These are phyloP conservation scores for Holotrichia oblita DNA, from an alignment of 1,140 invertebrate species.

Conservation along the genomic window DNA sequence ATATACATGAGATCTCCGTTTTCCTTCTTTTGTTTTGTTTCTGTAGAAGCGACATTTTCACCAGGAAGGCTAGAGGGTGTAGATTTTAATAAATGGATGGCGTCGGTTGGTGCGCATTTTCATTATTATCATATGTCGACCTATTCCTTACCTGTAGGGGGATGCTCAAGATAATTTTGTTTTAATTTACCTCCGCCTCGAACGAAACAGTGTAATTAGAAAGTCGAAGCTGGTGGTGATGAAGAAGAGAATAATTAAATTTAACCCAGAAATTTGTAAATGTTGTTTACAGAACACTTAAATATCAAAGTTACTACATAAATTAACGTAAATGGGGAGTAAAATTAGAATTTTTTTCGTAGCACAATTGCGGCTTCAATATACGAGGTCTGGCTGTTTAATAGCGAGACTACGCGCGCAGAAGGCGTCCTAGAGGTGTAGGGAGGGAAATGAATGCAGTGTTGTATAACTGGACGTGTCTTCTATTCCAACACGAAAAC, in stretches of 20 bases:
- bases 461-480: too few species aligned
- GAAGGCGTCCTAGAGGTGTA: too few species aligned
- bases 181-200: neutral
- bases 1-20: neutral
- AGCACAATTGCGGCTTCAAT: too few species aligned
- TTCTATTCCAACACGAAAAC: too few species aligned
- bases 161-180: neutral
- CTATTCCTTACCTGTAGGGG: neutral
- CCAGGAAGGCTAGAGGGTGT: neutral
- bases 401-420: too few species aligned
- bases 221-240: neutral
- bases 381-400: too few species aligned
- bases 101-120: neutral
- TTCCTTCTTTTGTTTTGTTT: constrained; percentile 7
- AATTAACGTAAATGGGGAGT: neutral
- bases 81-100: neutral
- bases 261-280: neutral
- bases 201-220: neutral
- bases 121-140: neutral
- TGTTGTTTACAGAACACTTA: neutral
- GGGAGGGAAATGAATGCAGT: too few species aligned
- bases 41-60: neutral
- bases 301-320: neutral
- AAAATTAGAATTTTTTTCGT: neutral
- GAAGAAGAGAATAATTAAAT: neutral